A percentile compares a stretch with the other conserved stretches of the same genome.
These are phyloP conservation scores for Tryphoninae sp. DNA, from an alignment of 2,888 invertebrate genomes.

Conservation along the genomic window DNA sequence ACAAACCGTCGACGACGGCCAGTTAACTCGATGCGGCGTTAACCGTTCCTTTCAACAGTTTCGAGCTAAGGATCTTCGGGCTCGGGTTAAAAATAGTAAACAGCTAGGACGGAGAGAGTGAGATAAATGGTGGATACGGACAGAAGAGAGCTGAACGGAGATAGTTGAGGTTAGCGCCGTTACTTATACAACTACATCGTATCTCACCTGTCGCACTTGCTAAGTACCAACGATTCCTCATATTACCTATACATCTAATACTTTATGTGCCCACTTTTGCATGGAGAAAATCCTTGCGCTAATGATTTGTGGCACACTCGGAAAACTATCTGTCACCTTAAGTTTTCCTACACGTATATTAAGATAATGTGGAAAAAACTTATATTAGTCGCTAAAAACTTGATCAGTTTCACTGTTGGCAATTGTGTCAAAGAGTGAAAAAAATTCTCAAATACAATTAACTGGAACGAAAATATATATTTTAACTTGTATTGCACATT, in stretches of 20 bases:
- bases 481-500: too few relatives aligned
- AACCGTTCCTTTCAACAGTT: slow-evolving; percentile 47
- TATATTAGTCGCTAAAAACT: too few relatives aligned
- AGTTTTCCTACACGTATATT: background rate
- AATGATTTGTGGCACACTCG: slow-evolving; percentile 3
- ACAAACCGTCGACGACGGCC: slow-evolving; percentile 61
- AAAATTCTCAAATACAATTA: too few relatives aligned
- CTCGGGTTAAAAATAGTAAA: slow-evolving; percentile 4
- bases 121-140: background rate
- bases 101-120: background rate
- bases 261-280: background rate
- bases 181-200: slow-evolving; percentile 68
- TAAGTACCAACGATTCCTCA: slow-evolving; percentile 68
- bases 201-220: slow-evolving; percentile 71
- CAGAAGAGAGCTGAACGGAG: slow-evolving; percentile 20
- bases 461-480: too few relatives aligned
- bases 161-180: slow-evolving; percentile 58
- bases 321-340: background rate
- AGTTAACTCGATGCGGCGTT: slow-evolving; percentile 59
- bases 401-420: too few relatives aligned
- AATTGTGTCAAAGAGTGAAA: too few relatives aligned
- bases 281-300: slow-evolving; percentile 42
- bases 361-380: background rate
- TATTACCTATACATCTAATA: slow-evolving; percentile 11
- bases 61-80: slow-evolving; percentile 13